A percentile compares a stretch with the other conserved stretches of the same genome.
Conservation (phyloP, 2,888 invertebrate genomes). For the Dinocampus coccinellae region DNA sequence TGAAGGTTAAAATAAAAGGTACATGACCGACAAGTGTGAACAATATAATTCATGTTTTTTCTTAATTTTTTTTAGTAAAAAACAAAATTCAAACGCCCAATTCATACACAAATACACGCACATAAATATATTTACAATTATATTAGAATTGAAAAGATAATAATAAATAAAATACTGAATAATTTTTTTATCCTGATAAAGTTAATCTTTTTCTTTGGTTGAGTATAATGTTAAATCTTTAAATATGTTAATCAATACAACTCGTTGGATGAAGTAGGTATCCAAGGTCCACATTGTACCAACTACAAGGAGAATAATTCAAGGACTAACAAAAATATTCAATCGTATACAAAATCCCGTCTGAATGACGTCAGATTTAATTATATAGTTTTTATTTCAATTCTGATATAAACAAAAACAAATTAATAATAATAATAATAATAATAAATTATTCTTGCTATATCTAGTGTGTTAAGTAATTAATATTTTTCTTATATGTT, state of each 20-base stretch:
- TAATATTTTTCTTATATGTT: background rate
- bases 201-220: background rate
- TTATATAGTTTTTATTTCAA: background rate
- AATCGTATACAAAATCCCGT: background rate
- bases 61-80: background rate
- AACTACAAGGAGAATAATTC: background rate
- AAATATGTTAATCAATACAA: background rate
- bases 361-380: background rate
- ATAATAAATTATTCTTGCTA: background rate
- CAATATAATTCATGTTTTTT: background rate
- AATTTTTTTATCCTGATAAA: background rate
- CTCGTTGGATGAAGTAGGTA: background rate
- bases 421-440: no score
- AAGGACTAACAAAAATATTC: background rate
- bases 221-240: background rate
- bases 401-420: background rate
- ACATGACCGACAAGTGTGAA: background rate
- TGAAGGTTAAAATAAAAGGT: conserved; percentile 10
- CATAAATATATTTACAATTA: background rate
- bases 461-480: background rate
- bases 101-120: background rate
- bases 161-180: background rate
- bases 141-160: background rate
- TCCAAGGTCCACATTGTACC: background rate
- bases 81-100: no score